Evolutionary conservation across 2,797 vertebrate genomes (phyloP).

Genomic region (Mycteria americana): DNA sequence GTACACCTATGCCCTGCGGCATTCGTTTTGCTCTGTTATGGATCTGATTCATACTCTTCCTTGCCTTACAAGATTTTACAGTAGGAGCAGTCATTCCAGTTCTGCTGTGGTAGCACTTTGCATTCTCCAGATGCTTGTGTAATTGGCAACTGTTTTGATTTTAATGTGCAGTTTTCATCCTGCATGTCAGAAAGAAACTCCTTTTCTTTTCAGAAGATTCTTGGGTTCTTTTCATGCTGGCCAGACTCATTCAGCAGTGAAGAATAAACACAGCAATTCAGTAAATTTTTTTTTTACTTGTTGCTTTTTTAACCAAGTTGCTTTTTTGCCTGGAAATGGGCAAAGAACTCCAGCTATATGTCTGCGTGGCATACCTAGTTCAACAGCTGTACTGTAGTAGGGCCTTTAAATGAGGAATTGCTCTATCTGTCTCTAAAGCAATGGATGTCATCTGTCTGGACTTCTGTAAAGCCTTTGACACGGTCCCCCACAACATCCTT

Average conservation of each 20-base stretch:
- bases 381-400: neutral
- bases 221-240: neutral
- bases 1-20: neutral
- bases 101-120: neutral
- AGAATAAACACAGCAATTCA: neutral
- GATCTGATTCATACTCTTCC: neutral
- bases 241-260: neutral
- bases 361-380: neutral
- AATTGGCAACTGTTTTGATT: neutral
- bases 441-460: too few species aligned
- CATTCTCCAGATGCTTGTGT: neutral
- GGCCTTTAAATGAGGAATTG: neutral
- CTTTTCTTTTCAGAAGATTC: neutral
- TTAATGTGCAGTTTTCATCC: neutral
- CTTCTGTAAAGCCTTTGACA: too few species aligned
- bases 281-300: neutral
- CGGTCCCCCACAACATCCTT: too few species aligned
- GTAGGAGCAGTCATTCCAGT: neutral
- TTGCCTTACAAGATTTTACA: neutral
- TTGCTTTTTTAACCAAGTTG: neutral
- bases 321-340: neutral
- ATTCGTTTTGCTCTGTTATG: neutral
- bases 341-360: neutral
- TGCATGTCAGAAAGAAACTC: neutral
- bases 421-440: neutral